A percentile compares a stretch with the other conserved stretches of the same genome.
Evolutionary conservation across 1,140 invertebrate species (phyloP).

Genomic region (Sinella curviseta): DNA sequence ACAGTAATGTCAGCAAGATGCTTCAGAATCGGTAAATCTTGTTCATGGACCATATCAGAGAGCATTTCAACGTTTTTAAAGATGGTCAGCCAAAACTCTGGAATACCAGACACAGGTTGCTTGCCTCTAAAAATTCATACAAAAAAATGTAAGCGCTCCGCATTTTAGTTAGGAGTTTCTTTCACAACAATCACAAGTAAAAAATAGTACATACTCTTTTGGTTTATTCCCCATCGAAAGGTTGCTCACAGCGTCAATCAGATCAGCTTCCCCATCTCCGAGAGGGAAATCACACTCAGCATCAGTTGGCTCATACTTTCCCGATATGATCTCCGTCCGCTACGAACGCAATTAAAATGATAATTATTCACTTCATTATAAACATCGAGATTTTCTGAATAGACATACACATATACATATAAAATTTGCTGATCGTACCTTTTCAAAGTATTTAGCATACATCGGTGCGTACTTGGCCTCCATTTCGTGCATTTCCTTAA

Average conservation of each 20-base stretch:
- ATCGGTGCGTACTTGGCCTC: constrained; percentile 86
- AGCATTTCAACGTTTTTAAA: neutral
- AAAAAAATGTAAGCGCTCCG: neutral
- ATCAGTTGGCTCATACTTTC: constrained; percentile 82
- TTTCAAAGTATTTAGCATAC: constrained; percentile 80
- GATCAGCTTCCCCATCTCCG: constrained; percentile 63
- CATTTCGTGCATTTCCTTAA: constrained; percentile 88
- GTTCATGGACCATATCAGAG: neutral
- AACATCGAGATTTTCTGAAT: neutral
- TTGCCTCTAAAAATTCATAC: constrained; percentile 57
- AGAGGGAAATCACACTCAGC: constrained; percentile 81
- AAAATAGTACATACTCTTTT: too few species aligned
- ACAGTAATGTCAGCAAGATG: constrained; percentile 17
- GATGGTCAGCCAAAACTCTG: constrained; percentile 23
- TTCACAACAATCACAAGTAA: neutral
- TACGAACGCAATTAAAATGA: constrained; percentile 51
- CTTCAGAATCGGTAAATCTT: constrained; percentile 13
- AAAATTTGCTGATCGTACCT: constrained; percentile 60
- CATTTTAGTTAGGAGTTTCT: neutral
- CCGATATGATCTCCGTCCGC: constrained; percentile 73
- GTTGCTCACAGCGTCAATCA: constrained; percentile 66
- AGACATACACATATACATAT: too few species aligned
- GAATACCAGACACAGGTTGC: constrained; percentile 20
- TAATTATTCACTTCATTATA: neutral
- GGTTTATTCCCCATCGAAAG: constrained; percentile 61